Evolutionary conservation across 35 echinoderm and acorn worm species (phyloP), one percentile per base, ranked within the genome.

Genomic region (Ophioderma brevispina): DNA sequence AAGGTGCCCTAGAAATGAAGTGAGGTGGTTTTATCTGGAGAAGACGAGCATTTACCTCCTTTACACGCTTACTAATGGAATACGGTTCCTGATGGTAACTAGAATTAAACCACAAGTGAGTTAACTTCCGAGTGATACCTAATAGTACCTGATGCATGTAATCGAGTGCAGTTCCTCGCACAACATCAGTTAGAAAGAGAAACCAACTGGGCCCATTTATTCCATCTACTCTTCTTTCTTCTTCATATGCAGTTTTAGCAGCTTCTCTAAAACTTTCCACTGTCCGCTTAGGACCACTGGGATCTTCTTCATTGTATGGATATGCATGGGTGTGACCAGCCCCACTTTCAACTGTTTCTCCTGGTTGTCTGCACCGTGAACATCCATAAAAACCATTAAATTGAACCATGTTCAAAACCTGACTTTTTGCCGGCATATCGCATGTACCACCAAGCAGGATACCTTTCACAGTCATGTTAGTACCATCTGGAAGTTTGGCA

Each of bases 321-420:
- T 70, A 70, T 70, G 59, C 59, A 70, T 70, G 59, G 1, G n/a
- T 70, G n/a, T 70, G 59, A 8, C 59, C 59, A 25, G 1, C n/a
- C 23, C 59, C 28, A 70, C 6, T 13, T 70, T 8, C 10, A 3
- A 70, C 59, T 25, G 59, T 70, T 25, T 28, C 14, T 0, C 85
- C 64, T 39, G 35, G 33, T 30, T 40, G 64, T 8, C 76, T 36
- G 18, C 85, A 87, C 3, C 34, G 11, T 38, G 21, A 31, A 77
- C 85, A 78, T 4, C 85, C 63, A 43, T 38, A 77, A 39, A 28
- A 28, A 36, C 85, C 85, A 76, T 87, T 87, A 33, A 87, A 87
- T 23, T 87, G 85, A 25, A 40, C 28, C 85, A 87, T 87, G 36
- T 87, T 87, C 30, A 87, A 4, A 30, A 77, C 19, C 8, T 39